Evolutionary conservation across 2,888 invertebrate genomes (phyloP), one percentile per base, ranked within the genome.

Genomic region (Chloroclystis v-ata): DNA sequence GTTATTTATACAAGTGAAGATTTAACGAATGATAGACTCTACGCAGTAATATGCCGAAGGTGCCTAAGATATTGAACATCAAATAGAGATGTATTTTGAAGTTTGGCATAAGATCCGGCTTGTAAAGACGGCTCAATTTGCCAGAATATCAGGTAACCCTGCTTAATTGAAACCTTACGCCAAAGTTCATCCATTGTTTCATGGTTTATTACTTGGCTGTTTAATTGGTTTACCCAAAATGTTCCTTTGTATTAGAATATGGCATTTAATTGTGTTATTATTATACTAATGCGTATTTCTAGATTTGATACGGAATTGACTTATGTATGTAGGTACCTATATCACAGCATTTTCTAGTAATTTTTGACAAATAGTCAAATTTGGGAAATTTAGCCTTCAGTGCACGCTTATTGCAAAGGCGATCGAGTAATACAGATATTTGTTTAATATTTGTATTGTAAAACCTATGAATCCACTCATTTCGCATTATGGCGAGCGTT

Each of bases 151-250:
- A 33, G 43, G 43, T 47, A 43, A 14, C 47, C 30, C 16, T 39
- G 33, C 39, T 43, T 37, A 39, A 39, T 43, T 45, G 38, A 43
- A 48, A 48, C 43, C 32, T 33, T 45, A 45, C 33, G 39, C 45
- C 33, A 25, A 45, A 39, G 24, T 45, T 45, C 42, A 26, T 33
- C 39, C 39, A 40, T 45, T 45, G 45, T 45, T 39, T 33, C 33
- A 33, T 45, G 26, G 38, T 45, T 38, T 33, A 45, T 42, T 28
- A 33, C 42, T 33, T 11, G 33, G 26, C 42, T 26, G 28, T 12
- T 28, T 26, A 38, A 38, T 38, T 38, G 38, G 26, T 38, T 28
- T 26, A 14, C 28, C 38, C 9, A 20, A 38, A 38, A 26, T 38
- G n/a, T 28, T 28, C 25, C 14, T 10, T 35, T 24, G 35, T 35